Evolutionary conservation across 2,797 vertebrate genomes (phyloP), one percentile per base, ranked within the genome.

Genomic region (Brachyalestes nurse): DNA sequence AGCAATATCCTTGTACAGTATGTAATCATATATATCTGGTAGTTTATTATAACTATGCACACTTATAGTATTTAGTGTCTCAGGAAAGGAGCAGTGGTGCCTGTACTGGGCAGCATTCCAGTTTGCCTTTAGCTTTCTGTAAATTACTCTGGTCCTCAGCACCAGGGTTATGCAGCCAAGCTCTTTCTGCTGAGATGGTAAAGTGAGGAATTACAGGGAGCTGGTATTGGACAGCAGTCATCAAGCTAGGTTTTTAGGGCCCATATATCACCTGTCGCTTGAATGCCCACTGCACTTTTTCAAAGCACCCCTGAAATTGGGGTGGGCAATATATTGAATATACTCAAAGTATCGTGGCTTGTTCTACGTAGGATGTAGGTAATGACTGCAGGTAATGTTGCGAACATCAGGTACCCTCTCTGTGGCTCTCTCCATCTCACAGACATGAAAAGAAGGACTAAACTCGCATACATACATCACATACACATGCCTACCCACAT

Each of bases 101-200:
- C 53, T 47, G 9, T 21, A 34, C 78, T 64, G 74, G 80, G 83
- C 62, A 2, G 3, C 19, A 17, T 12, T 49, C 75, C 76, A 60
- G 77, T 62, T 75, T 47, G 55, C 23, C 67, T 34, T 40, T 40
- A 74, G 83, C 81, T 78, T 47, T 77, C 70, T 81, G 62, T 86
- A 78, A 84, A 84, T 87, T 82, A 80, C 47, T 23, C 21, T 13
- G 53, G 6, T 47, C 65, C 45, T 78, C 78, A 74, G 62, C 62
- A 77, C 57, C 60, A 40, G 66, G 3, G 58, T 8, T 42, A 61
- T 58, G 72, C 61, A 71, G 72, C 81, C 81, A 84, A 79, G 64
- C 53, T 45, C 65, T 77, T 81, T 84, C 70, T 87, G 82, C 87
- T 84, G 84, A 83, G 84, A 75, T 38, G 16, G 83, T 61, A 70